Evolutionary conservation across 2,113 vertebrate species (phyloP), one percentile per base, ranked within the genome.

Genomic region (Catharus bicknelli): DNA sequence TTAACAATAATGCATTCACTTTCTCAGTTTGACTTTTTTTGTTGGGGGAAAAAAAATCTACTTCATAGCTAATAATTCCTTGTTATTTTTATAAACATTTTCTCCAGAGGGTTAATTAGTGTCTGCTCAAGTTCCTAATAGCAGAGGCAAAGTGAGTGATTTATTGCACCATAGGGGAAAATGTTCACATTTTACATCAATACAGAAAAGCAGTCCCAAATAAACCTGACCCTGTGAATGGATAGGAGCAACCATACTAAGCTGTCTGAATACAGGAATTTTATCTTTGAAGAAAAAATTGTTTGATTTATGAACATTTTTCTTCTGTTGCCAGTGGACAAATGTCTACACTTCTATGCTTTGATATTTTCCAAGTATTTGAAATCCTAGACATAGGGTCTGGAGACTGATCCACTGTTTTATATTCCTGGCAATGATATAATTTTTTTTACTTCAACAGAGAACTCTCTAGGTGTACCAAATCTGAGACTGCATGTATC

Each of bases 31-130:
- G 82, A 84, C 30, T 50, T 82, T 67, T 83, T 67, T 89, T 78
- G 10, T 51, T n/a, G 21, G 12, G 22, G 30, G 0, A 7, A 36
- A 59, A 59, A 42, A 26, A 50, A 48, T 32, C 57, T 67, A 5
- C 45, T 90, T 95, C 50, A 82, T 78, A 76, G 45, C 50, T 92
- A 75, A 90, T 94, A 92, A 93, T 90, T 95, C 50, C 54, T 76
- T 90, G 57, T 83, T 93, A 90, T 83, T 95, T 93, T 92, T 87
- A 93, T 82, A 89, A 93, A 86, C 13, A 62, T 90, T 96, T 96
- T 94, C 92, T 96, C 96, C 74, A 89, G 92, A 95, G 92, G 74
- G 67, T 94, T 93, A 95, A 94, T 96, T 94, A 96, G 69, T 90
- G 69, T 89, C 92, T 96, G 45, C 62, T 79, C 66, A 92, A 93